A percentile compares a stretch with the other conserved stretches of the same genome.
phyloP scores from a whole-genome alignment of 2,888 invertebrate species.

The Acronicta leporina region DNA sequence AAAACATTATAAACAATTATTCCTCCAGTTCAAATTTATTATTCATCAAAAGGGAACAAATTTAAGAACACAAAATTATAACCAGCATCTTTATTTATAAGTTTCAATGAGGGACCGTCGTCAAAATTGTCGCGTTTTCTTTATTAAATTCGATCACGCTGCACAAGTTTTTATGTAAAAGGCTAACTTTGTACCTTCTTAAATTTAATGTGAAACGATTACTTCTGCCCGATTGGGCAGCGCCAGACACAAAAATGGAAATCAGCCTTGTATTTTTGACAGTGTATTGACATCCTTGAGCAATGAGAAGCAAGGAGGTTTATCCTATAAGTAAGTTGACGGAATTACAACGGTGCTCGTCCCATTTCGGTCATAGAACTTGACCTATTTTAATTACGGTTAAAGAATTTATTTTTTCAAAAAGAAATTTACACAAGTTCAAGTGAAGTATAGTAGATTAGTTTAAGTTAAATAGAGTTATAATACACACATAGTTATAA shows the following conservation, averaged over 20 bases:
- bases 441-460: too few relatives aligned
- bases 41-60: slow-evolving; percentile 19
- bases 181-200: slow-evolving; percentile 41
- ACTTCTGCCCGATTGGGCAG: slow-evolving; percentile 49
- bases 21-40: slow-evolving; percentile 25
- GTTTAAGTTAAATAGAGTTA: too few relatives aligned
- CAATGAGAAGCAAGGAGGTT: slow-evolving; percentile 14
- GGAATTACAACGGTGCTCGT: not conserved
- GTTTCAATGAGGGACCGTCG: slow-evolving; percentile 41
- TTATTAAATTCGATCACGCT: slow-evolving; percentile 47
- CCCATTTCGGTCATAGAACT: too few relatives aligned
- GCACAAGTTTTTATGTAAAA: slow-evolving; percentile 41
- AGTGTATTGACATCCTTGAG: slow-evolving; percentile 49
- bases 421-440: too few relatives aligned
- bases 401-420: too few relatives aligned
- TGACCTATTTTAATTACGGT: too few relatives aligned
- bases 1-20: slow-evolving; percentile 34
- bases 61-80: slow-evolving; percentile 39
- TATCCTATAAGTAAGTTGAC: not conserved
- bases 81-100: slow-evolving; percentile 53
- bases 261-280: slow-evolving; percentile 46
- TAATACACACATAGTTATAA: too few relatives aligned
- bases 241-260: slow-evolving; percentile 53
- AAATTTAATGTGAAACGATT: slow-evolving; percentile 51
- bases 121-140: slow-evolving; percentile 46